Base-by-base conservation (phyloP, 2,797 vertebrate genomes). In the Catamblyrhynchus diadema region DNA sequence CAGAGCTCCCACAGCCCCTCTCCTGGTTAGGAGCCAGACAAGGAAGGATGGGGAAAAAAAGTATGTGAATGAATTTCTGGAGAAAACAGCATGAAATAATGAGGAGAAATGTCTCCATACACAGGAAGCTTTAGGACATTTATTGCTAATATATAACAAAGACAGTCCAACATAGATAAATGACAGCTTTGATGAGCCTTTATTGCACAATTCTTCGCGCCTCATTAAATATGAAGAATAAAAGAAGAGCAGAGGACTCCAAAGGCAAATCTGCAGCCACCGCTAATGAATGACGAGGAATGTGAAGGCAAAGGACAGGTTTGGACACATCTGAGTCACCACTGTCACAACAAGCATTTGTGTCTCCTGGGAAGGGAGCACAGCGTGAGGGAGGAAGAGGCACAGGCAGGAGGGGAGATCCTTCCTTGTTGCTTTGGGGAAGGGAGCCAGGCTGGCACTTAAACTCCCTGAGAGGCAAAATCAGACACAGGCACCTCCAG, bases 181-280 rank as follows among this genome's bases (percentile, higher is more conserved):
- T 90, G 94, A 80, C 77, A 91, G 81, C 65, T 92, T 59, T 83
- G 83, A 96, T 96, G 94, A 97, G 57, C 39, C 48, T 95, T 95
- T 85, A 94, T 66, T 83, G 69, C 79, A 88, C 44, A 70, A 69
- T 81, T 94, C 92, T 94, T 92, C 88, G 80, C 8, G 20, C 92
- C 71, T 97, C 96, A 96, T 97, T 97, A 96, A 96, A 92, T 93
- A 88, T 23, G 62, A 96, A 82, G 88, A 97, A 94, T 93, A 96
- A 84, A 92, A 95, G 61, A 54, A 41, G 83, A 97, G 45, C 48
- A n/a, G 47, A 91, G 82, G 85, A 86, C 60, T 95, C 83, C 45
- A 61, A 96, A 95, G 95, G 95, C 72, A 95, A 92, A 93, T 94
- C 70, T 81, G 54, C 69, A 25, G 41, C 14, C 51, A 67, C 27